Percentiles rank a stretch among this genome's conserved stretches.
Evolutionary conservation across 1,140 invertebrate genomes (phyloP).

Genomic region (Microplitis mediator): DNA sequence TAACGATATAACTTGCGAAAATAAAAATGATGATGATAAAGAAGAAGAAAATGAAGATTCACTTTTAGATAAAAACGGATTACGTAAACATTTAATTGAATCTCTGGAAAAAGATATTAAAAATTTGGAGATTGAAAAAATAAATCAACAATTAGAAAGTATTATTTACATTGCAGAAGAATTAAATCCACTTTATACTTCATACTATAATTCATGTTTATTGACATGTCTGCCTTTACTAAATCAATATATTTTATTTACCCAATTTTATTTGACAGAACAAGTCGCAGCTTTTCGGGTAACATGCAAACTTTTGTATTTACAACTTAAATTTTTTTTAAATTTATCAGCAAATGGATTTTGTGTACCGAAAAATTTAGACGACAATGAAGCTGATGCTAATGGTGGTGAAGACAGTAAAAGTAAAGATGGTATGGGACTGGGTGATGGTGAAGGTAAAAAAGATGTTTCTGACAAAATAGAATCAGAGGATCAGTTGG

Average conservation of each 20-base stretch:
- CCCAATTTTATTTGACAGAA: constrained; percentile 79
- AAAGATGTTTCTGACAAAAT: constrained; percentile 95
- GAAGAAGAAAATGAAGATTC: constrained; percentile 55
- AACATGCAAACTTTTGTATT: constrained; percentile 81
- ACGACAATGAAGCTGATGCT: constrained; percentile 69
- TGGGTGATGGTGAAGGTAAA: constrained; percentile 91
- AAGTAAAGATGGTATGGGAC: constrained; percentile 73
- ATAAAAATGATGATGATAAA: constrained; percentile 45
- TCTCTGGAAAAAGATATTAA: constrained; percentile 66
- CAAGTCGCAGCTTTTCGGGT: constrained; percentile 77
- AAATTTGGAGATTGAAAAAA: constrained; percentile 61
- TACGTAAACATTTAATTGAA: constrained; percentile 69
- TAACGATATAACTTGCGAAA: constrained; percentile 20
- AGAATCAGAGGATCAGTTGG: constrained; percentile 92
- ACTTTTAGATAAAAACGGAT: constrained; percentile 49
- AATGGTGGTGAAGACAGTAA: constrained; percentile 58
- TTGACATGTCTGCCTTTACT: constrained; percentile 70
- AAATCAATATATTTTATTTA: constrained; percentile 75
- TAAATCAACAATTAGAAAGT: constrained; percentile 44
- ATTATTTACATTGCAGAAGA: constrained; percentile 36
- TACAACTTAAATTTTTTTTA: constrained; percentile 83
- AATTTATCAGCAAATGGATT: constrained; percentile 91
- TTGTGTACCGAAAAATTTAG: constrained; percentile 85
- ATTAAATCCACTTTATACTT: constrained; percentile 18
- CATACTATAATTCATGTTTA: constrained; percentile 37